Conservation (phyloP, 1,140 invertebrate genomes). For the Telenomus remus region DNA sequence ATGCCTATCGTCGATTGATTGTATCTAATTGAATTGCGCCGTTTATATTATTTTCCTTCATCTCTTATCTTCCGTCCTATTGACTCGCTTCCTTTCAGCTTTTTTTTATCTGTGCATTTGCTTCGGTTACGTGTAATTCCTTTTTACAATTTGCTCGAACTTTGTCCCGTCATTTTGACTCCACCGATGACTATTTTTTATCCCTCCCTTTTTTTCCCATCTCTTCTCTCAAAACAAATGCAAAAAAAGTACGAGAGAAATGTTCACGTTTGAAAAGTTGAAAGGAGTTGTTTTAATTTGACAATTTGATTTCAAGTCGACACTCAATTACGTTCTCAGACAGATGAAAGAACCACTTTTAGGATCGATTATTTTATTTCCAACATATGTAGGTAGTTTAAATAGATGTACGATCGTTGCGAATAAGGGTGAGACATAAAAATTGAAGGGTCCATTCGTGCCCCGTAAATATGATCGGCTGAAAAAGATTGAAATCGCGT, state of each 20-base stretch:
- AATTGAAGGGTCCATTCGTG: constrained; percentile 5
- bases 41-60: constrained; percentile 64
- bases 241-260: too few species aligned
- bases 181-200: too few species aligned
- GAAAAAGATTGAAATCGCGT: constrained; percentile 19
- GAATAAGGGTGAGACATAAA: constrained; percentile 32
- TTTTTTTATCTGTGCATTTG: constrained; percentile 9
- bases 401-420: constrained; percentile 19
- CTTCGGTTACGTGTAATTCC: constrained; percentile 12
- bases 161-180: too few species aligned
- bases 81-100: constrained; percentile 26
- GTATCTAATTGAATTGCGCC: constrained; percentile 70
- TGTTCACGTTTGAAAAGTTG: too few species aligned
- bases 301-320: neutral
- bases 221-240: too few species aligned
- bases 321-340: neutral
- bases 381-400: constrained; percentile 34
- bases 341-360: constrained; percentile 8
- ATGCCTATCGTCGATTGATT: constrained; percentile 67
- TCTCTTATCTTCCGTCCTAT: constrained; percentile 42
- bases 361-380: constrained; percentile 13
- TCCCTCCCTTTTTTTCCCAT: too few species aligned
- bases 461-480: constrained; percentile 20
- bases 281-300: too few species aligned
- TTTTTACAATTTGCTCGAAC: constrained; percentile 2